A percentile compares a stretch with the other conserved stretches of the same genome.
Evolutionary conservation across 2,113 vertebrate genomes (phyloP).

Genomic region (Xenotilapia caudafasciata): DNA sequence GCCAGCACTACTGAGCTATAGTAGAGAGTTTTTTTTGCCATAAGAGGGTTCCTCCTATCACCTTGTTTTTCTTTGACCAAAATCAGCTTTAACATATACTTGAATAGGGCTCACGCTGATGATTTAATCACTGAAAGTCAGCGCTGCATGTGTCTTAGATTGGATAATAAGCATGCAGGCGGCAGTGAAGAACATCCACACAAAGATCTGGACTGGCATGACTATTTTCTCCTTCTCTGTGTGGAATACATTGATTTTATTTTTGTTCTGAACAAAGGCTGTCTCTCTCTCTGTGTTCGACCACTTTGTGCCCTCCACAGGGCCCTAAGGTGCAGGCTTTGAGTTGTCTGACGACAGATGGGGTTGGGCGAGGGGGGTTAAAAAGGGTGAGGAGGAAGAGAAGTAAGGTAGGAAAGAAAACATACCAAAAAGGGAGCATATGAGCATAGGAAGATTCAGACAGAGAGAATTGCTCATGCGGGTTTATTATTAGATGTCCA

Average conservation of each 20-base stretch:
- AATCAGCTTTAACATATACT: background rate
- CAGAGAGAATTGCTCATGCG: background rate
- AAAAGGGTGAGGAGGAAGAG: background rate
- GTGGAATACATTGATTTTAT: slow-evolving; percentile 28
- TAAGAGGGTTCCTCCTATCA: background rate
- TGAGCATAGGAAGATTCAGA: background rate
- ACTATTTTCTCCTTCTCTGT: slow-evolving; percentile 4
- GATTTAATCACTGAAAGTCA: background rate
- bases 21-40: background rate
- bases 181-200: background rate
- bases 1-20: background rate
- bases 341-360: background rate
- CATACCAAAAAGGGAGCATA: background rate
- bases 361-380: background rate
- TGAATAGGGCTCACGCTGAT: background rate
- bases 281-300: background rate
- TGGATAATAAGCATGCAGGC: slow-evolving; percentile 18
- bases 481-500: background rate
- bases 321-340: background rate
- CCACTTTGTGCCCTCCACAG: background rate
- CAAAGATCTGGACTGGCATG: background rate
- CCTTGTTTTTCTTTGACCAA: background rate
- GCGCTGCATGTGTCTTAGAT: background rate
- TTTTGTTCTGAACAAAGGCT: background rate
- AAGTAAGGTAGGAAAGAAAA: background rate